These are phyloP conservation scores for Dreissena polymorpha DNA, from an alignment of 1,140 invertebrate species.

Conservation along the genomic window DNA sequence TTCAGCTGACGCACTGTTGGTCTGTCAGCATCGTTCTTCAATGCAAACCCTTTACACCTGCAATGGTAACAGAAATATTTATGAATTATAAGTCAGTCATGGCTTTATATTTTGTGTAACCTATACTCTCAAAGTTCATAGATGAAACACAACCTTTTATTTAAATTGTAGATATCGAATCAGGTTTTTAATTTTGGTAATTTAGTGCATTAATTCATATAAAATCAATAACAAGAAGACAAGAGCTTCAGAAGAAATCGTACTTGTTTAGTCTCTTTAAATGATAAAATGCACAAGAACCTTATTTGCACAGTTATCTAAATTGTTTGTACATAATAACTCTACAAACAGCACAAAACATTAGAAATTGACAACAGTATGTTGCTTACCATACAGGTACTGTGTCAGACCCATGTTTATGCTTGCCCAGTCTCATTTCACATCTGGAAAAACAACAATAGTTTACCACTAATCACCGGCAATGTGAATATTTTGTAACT, in stretches of 20 bases:
- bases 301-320: no score
- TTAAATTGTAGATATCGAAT: background rate
- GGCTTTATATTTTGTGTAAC: slow-evolving; percentile 76
- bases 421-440: slow-evolving; percentile 87
- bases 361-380: no score
- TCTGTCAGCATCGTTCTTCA: slow-evolving; percentile 86
- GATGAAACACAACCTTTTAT: background rate
- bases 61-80: slow-evolving; percentile 31
- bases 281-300: background rate
- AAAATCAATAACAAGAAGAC: background rate
- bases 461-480: background rate
- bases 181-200: background rate
- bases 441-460: slow-evolving; percentile 74
- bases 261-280: background rate
- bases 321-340: no score
- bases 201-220: background rate
- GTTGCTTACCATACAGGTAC: slow-evolving; percentile 72
- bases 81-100: no score
- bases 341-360: no score
- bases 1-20: slow-evolving; percentile 83
- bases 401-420: slow-evolving; percentile 74
- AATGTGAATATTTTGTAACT: background rate
- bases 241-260: no score
- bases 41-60: slow-evolving; percentile 91
- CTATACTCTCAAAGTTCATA: slow-evolving; percentile 61